Evolutionary conservation across 1,140 invertebrate species (phyloP), one percentile per base, ranked within the genome.

Genomic region (Ceratina japonica): DNA sequence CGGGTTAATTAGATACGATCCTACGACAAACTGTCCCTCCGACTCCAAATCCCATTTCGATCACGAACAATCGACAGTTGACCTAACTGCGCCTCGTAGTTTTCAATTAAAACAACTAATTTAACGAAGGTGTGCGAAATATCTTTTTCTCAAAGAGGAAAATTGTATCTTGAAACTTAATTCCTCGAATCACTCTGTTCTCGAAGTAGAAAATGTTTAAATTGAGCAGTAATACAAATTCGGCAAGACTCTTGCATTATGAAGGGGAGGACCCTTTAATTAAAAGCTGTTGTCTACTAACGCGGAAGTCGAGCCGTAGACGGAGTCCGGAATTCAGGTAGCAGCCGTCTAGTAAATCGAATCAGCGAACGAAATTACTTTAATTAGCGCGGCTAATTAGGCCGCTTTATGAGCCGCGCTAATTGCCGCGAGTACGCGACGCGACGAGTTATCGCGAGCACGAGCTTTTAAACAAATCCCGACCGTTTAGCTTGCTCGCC

Each of bases 291-390:
- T 61, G 31, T 49, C 31, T 7, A 54, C 27, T 62, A 74, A 37
- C 61, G 10, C 16, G 37, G 1, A 15, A 13, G 18, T 52, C 65
- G 1, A 10, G 49, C 44, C 13, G 24, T n/a, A 12, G 22, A 22
- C 3, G n/a, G 20, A 3, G 54, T 56, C 18, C 22, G 49, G 49
- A 72, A 78, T 78, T 22, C 51, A 49, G 8, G 15, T 44, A 44
- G 37, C 49, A 52, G 22, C 75, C 66, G 68, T 44, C 66, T 59
- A 71, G 59, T 72, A 78, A 78, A 78, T 78, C 51, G 68, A 78
- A 72, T 78, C 52, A 78, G 71, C 75, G 58, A 63, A 72, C 59
- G 75, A 51, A 78, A 72, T 78, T 78, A 78, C 68, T 72, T 78
- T 78, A 71, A 72, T 78, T 78, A 78, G 58, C 24, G 27, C 27